Conservation (phyloP, 2,888 invertebrate genomes). For the Apodemia hepburni region DNA sequence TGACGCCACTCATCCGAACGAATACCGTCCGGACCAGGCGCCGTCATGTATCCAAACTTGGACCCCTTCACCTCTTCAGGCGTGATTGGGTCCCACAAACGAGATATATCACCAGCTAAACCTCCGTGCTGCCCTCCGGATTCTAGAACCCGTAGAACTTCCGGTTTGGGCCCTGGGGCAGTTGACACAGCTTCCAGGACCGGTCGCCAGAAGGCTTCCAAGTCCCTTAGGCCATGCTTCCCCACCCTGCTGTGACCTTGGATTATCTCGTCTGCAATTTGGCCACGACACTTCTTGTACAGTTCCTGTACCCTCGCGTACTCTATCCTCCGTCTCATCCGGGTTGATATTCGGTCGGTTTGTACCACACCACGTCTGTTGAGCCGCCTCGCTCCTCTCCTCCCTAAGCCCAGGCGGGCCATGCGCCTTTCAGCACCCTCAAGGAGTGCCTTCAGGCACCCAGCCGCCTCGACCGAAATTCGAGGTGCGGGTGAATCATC, state of each 20-base stretch:
- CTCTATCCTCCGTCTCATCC: slow-evolving; percentile 26
- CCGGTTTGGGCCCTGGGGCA: slow-evolving; percentile 19
- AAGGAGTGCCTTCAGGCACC: slow-evolving; percentile 7
- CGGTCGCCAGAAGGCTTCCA: slow-evolving; percentile 33
- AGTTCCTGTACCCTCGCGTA: slow-evolving; percentile 31
- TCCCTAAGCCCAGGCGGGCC: slow-evolving; percentile 12
- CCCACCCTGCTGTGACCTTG: slow-evolving; percentile 26
- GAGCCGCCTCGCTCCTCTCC: slow-evolving; percentile 17
- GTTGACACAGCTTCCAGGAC: slow-evolving; percentile 27
- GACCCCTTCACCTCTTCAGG: slow-evolving; percentile 29
- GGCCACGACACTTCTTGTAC: slow-evolving; percentile 25
- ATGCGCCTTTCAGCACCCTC: slow-evolving; percentile 12
- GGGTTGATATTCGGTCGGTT: slow-evolving; percentile 15
- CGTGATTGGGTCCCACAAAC: slow-evolving; percentile 28
- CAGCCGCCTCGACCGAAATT: neutral
- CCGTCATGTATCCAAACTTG: slow-evolving; percentile 19
- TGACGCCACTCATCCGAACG: slow-evolving; percentile 28
- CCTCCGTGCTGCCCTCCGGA: neutral
- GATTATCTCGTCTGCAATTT: slow-evolving; percentile 30
- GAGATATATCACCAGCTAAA: neutral
- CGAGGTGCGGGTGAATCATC: neutral
- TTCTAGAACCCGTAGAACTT: neutral
- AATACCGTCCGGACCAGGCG: slow-evolving; percentile 36
- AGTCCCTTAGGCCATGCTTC: slow-evolving; percentile 25
- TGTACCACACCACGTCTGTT: neutral